phyloP scores from a whole-genome alignment of 2,888 invertebrate species.

The Hymenopus coronatus region DNA sequence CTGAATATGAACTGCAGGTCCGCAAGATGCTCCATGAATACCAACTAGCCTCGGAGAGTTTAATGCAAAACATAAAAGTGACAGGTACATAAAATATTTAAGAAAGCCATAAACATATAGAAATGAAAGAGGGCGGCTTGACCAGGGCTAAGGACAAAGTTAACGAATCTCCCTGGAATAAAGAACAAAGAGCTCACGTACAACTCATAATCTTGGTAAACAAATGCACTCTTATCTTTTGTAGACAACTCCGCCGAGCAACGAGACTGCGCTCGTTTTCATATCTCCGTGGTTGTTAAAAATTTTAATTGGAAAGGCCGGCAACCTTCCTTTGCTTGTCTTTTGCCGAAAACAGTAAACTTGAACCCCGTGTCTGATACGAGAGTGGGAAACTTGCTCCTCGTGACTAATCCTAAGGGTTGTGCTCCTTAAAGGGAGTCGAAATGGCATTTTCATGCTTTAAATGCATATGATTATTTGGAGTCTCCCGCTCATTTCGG shows the following conservation, averaged over 20 bases:
- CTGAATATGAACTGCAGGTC: background rate
- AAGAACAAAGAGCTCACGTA: background rate
- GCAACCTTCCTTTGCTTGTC: background rate
- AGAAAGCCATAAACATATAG: background rate
- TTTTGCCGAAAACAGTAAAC: constrained; percentile 1
- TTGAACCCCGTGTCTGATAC: background rate
- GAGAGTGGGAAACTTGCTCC: background rate
- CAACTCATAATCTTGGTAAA: background rate
- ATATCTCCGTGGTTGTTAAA: background rate
- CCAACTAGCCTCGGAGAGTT: background rate
- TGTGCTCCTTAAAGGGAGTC: background rate
- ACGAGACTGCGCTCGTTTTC: background rate
- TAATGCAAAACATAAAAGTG: background rate
- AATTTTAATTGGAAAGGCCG: constrained; percentile 13
- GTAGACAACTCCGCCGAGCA: background rate
- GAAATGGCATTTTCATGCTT: no score
- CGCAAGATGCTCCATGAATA: background rate
- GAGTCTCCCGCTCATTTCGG: no score
- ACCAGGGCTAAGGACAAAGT: background rate
- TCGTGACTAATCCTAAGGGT: background rate
- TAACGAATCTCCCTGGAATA: background rate
- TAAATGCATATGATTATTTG: no score
- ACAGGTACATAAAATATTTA: background rate
- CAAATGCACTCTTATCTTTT: background rate
- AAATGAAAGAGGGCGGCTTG: background rate